Base-by-base conservation (phyloP, 2,888 invertebrate genomes). In the Andrena camellia region DNA sequence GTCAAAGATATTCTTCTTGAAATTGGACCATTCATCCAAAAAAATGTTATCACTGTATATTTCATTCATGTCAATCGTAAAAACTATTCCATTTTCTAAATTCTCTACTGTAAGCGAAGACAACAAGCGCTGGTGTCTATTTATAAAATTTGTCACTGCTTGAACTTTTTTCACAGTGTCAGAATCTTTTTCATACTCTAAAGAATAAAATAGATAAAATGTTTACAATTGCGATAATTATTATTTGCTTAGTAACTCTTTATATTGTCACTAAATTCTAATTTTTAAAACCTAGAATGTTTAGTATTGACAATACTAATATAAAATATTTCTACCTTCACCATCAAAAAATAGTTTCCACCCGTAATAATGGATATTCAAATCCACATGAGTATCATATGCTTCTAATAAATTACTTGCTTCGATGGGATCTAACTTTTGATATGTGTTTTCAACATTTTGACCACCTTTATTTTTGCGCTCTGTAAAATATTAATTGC, bases 331-430 rank as follows among this genome's bases (percentile, higher is more conserved):
- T 73, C 42, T 93, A 96, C 97, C 96, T 95, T 97, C 96, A 73
- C 95, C 95, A 52, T 96, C 96, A 93, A 98, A 97, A 94, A 98
- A 98, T 8, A 97, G 94, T 85, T 96, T 96, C 97, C 98, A 98
- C 26, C 96, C 96, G 86, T 95, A 95, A 92, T 96, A 97, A 5
- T 91, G 91, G 83, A 88, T 88, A 72, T 90, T 85, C n/a, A 76
- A 73, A 74, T 86, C 85, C 2, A 78, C 64, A 17, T 81, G 78
- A 62, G 66, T 48, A 3, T 73, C 78, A 23, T 75, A 48, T 60
- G 63, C 57, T 52, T 73, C 69, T 13, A 84, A 57, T 59, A 71
- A 57, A 70, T 71, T 54, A 54, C 31, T 35, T 57, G 64, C 31
- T 31, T 84, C 60, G 20, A 64, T 63, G 29, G 75, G 68, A 59